Base-by-base conservation (phyloP, 2,888 invertebrate genomes). In the Andrena trimmerana region DNA sequence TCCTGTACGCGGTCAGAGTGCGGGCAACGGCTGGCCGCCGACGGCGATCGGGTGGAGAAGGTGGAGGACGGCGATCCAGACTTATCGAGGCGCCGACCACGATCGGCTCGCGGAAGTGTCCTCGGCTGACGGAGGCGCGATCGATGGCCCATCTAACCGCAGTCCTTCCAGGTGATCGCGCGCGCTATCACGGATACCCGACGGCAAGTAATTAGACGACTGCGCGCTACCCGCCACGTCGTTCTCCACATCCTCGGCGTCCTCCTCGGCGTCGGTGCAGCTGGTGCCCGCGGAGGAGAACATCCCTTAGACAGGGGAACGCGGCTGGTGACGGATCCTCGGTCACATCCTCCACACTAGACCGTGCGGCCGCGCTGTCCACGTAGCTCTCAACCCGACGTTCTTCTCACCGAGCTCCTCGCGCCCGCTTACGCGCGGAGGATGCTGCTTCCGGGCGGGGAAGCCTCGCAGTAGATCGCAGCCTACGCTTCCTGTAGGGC, bases 231-330 rank as follows among this genome's bases (percentile, higher is more conserved):
- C 81, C 73, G 84, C 70, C 76, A 87, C 89, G 86, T 92, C 90
- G 88, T 90, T 93, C 89, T 93, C 94, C 92, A 93, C 94, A 94
- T 93, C 93, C 92, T 94, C 94, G 91, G 93, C 87, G 89, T 93
- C 93, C 91, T 93, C 93, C 90, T 93, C 93, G 87, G 92, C 91
- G 87, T 92, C 91, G 88, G 91, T 90, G 84, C 91, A 90, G 74
- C 85, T 88, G 78, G 88, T 90, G 84, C 84, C 86, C 84, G 88
- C 88, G 84, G 90, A 91, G 86, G 90, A 90, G 91, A 89, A 91
- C 93, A 93, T 92, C 84, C 89, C 92, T 91, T 88, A 85, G 52
- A 77, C 57, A 77, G 81, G 71, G 77, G 67, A 60, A 65, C 68
- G 66, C 63, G 78, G 10, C 36, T 29, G 63, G 20, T 24, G 48